Base-by-base conservation (phyloP, 2,797 vertebrate genomes). In the Sebastes melanostomus region DNA sequence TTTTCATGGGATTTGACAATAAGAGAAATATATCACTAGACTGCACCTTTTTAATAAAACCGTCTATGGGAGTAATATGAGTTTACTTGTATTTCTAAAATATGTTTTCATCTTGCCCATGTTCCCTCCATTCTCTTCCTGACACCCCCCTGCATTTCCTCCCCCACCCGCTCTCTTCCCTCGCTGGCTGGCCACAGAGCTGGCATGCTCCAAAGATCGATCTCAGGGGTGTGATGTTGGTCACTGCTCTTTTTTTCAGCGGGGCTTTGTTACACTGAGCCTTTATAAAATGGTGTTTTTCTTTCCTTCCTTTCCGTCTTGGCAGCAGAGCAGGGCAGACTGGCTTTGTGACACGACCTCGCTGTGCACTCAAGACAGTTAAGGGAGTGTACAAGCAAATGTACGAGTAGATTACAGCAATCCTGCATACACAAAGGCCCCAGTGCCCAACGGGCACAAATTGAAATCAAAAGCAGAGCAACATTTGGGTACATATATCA, bases 331-430 rank as follows among this genome's bases (percentile, higher is more conserved):
- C 72, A 71, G 70, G 46, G 29, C 75, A 24, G 77, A 38, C 80
- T 87, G 80, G 25, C 85, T 82, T 46, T 8, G 8, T 75, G 78
- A 84, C 77, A 60, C 18, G 66, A 83, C 91, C 77, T 86, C 72
- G 63, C 59, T 2, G 10, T 81, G 52, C 81, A 74, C 72, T 91
- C 56, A 78, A 78, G 62, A 79, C 82, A 77, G 84, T 85, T 56
- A 62, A 22, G 72, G 85, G 80, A 86, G 63, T 36, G 58, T 54
- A 63, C 54, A 14, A 74, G 52, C 16, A 27, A 86, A 86, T 72
- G 77, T 81, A 80, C 46, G 72, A 86, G 83, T 90, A 83, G 86
- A 77, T 92, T 88, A 90, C 73, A 60, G 61, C 62, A 70, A 71
- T 34, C 66, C 69, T 55, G 58, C 13, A 66, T 20, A 73, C 82